These are phyloP conservation scores for Myioborus melanocephalus DNA, from an alignment of 2,797 vertebrate genomes.

Conservation along the genomic window DNA sequence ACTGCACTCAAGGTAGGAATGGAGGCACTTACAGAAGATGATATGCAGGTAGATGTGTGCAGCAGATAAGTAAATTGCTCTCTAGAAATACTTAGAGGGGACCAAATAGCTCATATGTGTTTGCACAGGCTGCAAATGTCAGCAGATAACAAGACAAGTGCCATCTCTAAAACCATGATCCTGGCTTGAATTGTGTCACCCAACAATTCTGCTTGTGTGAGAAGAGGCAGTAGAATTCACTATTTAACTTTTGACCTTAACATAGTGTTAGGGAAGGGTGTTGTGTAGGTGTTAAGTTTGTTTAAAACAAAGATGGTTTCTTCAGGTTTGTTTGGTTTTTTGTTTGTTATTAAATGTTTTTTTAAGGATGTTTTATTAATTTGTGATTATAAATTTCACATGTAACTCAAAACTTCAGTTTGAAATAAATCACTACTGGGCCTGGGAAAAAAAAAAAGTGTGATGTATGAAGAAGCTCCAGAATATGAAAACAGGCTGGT, in stretches of 20 bases:
- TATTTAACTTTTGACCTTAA: not conserved
- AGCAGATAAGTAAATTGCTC: not conserved
- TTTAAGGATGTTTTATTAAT: not conserved
- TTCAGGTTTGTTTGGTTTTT: not conserved
- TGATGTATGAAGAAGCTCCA: not conserved
- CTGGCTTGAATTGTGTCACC: not conserved
- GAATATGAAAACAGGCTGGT: not conserved
- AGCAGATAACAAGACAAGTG: not conserved
- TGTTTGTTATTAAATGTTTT: not conserved
- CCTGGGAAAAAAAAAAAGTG: accelerated
- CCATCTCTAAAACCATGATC: not conserved
- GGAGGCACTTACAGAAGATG: not conserved
- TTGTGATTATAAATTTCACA: not conserved
- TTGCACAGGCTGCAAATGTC: not conserved
- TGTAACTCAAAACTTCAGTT: not conserved
- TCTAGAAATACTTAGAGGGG: not conserved
- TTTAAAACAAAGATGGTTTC: not conserved
- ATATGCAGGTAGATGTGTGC: not conserved
- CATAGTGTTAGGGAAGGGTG: not conserved
- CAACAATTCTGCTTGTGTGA: not conserved
- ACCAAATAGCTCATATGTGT: not conserved
- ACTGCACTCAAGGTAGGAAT: not conserved
- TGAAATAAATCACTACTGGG: not conserved
- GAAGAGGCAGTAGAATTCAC: not conserved
- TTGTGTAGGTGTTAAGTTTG: not conserved